A percentile compares a stretch with the other conserved stretches of the same genome.
phyloP scores from a whole-genome alignment of 2,888 invertebrate species.

The Clivina fossor region DNA sequence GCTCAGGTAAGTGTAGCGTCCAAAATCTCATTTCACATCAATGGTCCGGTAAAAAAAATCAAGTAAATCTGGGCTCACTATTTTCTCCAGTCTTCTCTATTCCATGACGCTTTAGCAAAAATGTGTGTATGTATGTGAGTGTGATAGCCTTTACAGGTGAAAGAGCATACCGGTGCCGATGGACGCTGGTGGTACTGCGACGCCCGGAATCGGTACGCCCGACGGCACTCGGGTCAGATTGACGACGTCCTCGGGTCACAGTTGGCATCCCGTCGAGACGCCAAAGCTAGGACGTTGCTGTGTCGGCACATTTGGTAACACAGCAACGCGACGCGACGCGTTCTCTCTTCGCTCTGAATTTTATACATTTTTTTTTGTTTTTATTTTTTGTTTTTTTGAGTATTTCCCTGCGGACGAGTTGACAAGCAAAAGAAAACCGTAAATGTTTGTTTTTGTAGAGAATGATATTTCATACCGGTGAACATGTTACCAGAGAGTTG shows the following conservation, averaged over 20 bases:
- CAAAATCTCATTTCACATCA: too few relatives aligned
- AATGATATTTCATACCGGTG: too few relatives aligned
- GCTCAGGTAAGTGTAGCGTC: too few relatives aligned
- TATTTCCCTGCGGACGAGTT: constrained; percentile 19
- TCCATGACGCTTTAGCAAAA: too few relatives aligned
- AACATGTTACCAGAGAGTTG: too few relatives aligned
- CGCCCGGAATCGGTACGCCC: too few relatives aligned
- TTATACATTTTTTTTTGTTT: constrained; percentile 20
- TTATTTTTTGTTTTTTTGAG: too few relatives aligned
- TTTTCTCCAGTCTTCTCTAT: too few relatives aligned
- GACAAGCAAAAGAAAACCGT: constrained; percentile 16
- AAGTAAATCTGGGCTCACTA: too few relatives aligned
- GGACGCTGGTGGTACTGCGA: background rate
- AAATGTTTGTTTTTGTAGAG: constrained; percentile 17
- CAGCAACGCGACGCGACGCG: background rate
- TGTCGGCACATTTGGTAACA: constrained; percentile 9
- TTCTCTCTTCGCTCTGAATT: constrained; percentile 5
- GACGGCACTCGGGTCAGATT: constrained; percentile 19
- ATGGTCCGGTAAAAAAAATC: too few relatives aligned
- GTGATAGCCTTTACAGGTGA: constrained; percentile 3
- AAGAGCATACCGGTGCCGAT: constrained; percentile 1
- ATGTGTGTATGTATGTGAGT: too few relatives aligned
- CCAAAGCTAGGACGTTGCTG: constrained; percentile 13
- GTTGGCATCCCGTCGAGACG: constrained; percentile 13
- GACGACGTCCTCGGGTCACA: constrained; percentile 16